Conservation (phyloP, 2,888 invertebrate species). For the Lissocephala sabroskyi region DNA sequence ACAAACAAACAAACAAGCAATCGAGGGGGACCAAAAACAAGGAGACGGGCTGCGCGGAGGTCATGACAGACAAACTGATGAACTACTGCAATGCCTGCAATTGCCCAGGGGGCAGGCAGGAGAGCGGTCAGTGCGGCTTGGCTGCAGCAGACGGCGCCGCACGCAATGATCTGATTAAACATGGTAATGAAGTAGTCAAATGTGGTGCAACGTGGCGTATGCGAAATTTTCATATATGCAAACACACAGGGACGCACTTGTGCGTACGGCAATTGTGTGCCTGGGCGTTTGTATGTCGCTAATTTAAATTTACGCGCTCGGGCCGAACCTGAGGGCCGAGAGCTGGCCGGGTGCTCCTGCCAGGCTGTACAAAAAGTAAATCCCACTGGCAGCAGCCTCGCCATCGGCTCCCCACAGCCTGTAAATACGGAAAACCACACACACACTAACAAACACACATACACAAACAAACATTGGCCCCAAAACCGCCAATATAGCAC, state of each 20-base stretch:
- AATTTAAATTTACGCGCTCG: constrained; percentile 60
- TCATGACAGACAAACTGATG: constrained; percentile 32
- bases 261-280: constrained; percentile 1
- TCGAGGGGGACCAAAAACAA: neutral
- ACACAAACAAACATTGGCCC: constrained; percentile 4
- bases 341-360: neutral
- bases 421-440: neutral
- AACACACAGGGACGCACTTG: neutral
- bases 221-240: constrained; percentile 44
- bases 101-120: neutral
- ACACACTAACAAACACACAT: neutral
- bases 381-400: constrained; percentile 32
- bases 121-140: neutral
- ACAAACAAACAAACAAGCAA: constrained; percentile 5
- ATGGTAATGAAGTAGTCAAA: constrained; percentile 68
- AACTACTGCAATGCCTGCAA: constrained; percentile 24
- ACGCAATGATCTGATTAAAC: constrained; percentile 67
- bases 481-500: constrained; percentile 8
- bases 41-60: constrained; percentile 4
- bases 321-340: neutral
- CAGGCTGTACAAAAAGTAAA: constrained; percentile 35
- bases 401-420: no score
- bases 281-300: constrained; percentile 29
- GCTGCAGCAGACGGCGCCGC: constrained; percentile 40
- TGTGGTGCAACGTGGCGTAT: constrained; percentile 62